These are phyloP conservation scores for Pachycephala philippinensis DNA, from an alignment of 2,113 vertebrate genomes.

Conservation along the genomic window DNA sequence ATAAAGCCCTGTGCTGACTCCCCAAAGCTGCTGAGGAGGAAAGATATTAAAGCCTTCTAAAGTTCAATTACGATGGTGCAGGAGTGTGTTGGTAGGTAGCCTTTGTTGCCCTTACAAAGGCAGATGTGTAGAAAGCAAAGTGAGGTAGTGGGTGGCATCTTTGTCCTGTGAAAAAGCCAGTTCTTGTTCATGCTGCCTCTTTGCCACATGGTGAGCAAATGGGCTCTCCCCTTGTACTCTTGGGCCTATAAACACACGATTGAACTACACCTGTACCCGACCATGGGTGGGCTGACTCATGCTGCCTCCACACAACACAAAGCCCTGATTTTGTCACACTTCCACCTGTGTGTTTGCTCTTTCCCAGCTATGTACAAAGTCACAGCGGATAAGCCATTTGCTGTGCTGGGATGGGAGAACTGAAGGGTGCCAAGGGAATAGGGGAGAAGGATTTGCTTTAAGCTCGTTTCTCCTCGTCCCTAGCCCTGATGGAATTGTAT, in stretches of 20 bases:
- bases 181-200: not conserved
- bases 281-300: not conserved
- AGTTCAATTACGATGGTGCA: not conserved
- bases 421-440: not conserved
- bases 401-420: not conserved
- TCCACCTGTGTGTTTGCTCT: not conserved
- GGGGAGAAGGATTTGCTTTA: not conserved
- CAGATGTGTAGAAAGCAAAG: not conserved
- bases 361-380: not conserved
- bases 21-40: not conserved
- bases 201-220: not conserved
- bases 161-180: not conserved
- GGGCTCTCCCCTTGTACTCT: fast-evolving
- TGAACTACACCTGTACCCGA: not conserved
- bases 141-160: not conserved
- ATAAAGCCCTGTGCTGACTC: not conserved
- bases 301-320: not conserved
- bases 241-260: not conserved
- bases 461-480: not conserved
- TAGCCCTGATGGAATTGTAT: conserved; percentile 57
- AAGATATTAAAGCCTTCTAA: not conserved
- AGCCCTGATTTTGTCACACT: not conserved
- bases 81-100: not conserved
- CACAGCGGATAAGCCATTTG: not conserved
- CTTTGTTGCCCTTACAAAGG: not conserved